phyloP scores from a whole-genome alignment of 1,140 invertebrate species.

The Brachionus plicatilis region DNA sequence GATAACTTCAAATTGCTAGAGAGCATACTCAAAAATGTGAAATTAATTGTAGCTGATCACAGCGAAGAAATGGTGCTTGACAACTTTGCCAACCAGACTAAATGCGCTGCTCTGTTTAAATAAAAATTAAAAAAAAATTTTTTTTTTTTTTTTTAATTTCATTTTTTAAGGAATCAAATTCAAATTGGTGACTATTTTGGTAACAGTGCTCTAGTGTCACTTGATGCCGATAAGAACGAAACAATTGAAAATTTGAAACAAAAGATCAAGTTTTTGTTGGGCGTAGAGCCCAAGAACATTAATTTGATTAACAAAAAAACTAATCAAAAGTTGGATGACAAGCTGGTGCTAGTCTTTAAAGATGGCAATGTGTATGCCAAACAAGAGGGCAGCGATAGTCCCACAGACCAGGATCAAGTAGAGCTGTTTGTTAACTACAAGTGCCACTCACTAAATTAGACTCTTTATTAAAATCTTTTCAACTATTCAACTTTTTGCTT shows the following conservation, averaged over 20 bases:
- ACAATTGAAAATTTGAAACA: constrained; percentile 23
- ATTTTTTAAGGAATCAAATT: not conserved
- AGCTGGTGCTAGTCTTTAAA: not conserved
- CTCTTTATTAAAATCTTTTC: not conserved
- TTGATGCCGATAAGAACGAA: not conserved
- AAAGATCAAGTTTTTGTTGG: not conserved
- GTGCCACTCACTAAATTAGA: not conserved
- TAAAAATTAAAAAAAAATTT: not conserved
- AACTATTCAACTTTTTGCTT: not conserved
- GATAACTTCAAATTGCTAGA: not conserved
- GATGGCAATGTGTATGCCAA: not conserved
- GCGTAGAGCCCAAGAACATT: not conserved
- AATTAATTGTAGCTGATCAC: not conserved
- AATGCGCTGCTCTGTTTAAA: not conserved
- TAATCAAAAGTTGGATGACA: not conserved
- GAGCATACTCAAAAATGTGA: not conserved
- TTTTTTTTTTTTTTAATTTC: not conserved
- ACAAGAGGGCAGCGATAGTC: not conserved
- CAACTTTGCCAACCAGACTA: not conserved
- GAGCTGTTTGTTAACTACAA: constrained; percentile 8
- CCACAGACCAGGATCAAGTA: not conserved
- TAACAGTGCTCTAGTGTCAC: not conserved
- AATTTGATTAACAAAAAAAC: constrained; percentile 6
- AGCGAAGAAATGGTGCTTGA: not conserved
- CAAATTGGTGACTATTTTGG: not conserved